Evolutionary conservation across 2,113 vertebrate genomes (phyloP), one percentile per base, ranked within the genome.

Genomic region (Lepisosteus oculatus): DNA sequence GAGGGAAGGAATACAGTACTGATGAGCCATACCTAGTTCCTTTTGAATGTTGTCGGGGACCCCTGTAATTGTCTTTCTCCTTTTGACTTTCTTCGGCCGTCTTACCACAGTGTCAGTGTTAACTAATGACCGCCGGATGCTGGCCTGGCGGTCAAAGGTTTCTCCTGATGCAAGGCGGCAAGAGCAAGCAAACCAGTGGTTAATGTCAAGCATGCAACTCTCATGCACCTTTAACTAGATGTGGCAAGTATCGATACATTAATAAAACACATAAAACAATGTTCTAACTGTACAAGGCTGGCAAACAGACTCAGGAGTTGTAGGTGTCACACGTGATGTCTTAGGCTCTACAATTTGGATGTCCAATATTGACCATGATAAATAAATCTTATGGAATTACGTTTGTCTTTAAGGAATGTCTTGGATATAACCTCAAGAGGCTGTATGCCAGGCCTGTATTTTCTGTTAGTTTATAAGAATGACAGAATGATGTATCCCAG

Each of bases 11-110:
- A 84, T 85, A 84, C 92, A 92, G 90, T 91, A 85, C 92, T 88
- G 90, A 91, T 85, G 81, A 93, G 93, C 93, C 95, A 93, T 99
- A 99, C 97, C 97, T 98, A 98, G 93, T 92, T 99, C 95, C 92
- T 90, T 93, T 88, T 96, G 93, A 91, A 98, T 83, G 95, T 89
- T 94, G 94, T 99, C 96, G 90, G 97, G 97, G 86, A 98, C 86
- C 90, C 97, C 97, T 95, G 97, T 94, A 92, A 99, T 99, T 91
- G 97, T 99, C 95, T 98, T 98, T 99, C 97, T 96, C 93, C 97
- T 95, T 94, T 94, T 99, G 95, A 97, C 95, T 94, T 98, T 98
- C 95, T 96, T 97, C 93, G 95, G 93, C 85, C 96, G 94, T 88
- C 95, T 97, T 94, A 96, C 93, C 90, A 98, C 92, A 87, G 95